Evolutionary conservation across 2,113 vertebrate species (phyloP).

Genomic region (Anser cygnoides): DNA sequence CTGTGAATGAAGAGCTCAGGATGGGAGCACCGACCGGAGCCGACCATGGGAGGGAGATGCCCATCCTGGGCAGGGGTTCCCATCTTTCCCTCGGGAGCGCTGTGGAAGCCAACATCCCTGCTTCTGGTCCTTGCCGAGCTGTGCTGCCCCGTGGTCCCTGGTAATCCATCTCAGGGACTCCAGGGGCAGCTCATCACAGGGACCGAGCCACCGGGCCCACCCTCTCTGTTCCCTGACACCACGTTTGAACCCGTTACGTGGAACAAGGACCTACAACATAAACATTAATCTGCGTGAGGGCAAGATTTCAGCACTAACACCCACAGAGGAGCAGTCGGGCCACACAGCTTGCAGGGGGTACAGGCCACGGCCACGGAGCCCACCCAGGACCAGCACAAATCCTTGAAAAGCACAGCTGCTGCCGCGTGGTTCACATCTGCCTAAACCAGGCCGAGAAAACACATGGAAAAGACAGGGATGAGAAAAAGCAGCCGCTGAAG

Average conservation of each 20-base stretch:
- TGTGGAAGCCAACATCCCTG: not conserved
- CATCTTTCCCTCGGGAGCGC: not conserved
- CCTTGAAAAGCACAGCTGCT: not conserved
- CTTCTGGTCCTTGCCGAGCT: not conserved
- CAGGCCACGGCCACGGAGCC: not conserved
- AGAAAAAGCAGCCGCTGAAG: not conserved
- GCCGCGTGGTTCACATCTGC: not conserved
- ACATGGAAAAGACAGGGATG: not conserved
- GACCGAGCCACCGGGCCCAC: not conserved
- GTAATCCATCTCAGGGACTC: not conserved
- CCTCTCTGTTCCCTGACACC: not conserved
- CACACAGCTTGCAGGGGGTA: accelerated
- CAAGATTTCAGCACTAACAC: not conserved
- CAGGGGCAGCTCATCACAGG: not conserved
- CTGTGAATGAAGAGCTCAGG: not conserved
- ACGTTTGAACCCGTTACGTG: not conserved
- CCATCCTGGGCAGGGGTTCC: not conserved
- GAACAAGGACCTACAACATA: not conserved
- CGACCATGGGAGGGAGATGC: no score
- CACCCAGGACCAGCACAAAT: not conserved
- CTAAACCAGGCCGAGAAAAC: not conserved
- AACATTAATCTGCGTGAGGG: not conserved
- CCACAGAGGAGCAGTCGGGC: accelerated
- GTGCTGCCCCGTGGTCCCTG: not conserved
- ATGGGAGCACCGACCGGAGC: not conserved